These are phyloP conservation scores for Neuroterus valhalla DNA, from an alignment of 1,140 invertebrate genomes.

Conservation along the genomic window DNA sequence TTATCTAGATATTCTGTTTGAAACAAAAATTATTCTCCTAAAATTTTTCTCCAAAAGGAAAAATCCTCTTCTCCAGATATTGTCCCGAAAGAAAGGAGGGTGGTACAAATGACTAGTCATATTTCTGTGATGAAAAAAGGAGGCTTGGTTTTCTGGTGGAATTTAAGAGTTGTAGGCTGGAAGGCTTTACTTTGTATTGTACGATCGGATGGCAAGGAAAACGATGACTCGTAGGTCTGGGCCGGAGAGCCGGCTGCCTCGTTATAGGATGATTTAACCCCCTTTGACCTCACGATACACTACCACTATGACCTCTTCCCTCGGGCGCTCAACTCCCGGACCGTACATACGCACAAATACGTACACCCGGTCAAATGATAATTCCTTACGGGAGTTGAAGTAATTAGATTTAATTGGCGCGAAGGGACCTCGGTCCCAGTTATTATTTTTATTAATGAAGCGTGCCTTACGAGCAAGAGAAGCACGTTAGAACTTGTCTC, in stretches of 20 bases:
- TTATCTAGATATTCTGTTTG: too few species aligned
- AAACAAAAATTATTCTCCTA: not conserved
- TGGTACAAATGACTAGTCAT: not conserved
- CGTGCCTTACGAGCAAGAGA: not conserved
- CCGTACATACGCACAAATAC: conserved; percentile 19
- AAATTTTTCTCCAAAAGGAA: not conserved
- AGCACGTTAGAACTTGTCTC: not conserved
- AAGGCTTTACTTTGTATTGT: too few species aligned
- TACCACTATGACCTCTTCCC: conserved; percentile 47
- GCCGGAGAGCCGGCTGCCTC: conserved; percentile 48
- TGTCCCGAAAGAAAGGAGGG: not conserved
- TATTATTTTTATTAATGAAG: conserved; percentile 56
- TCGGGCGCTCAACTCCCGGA: conserved; percentile 41
- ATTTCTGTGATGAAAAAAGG: not conserved
- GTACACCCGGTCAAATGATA: conserved; percentile 61
- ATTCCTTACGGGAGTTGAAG: conserved; percentile 69
- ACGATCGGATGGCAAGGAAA: conserved; percentile 36
- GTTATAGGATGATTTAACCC: conserved; percentile 69
- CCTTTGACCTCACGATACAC: conserved; percentile 61
- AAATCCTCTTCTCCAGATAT: not conserved
- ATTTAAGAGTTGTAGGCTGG: not conserved
- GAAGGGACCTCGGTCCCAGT: conserved; percentile 50
- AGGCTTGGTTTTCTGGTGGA: not conserved
- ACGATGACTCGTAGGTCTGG: conserved; percentile 53
- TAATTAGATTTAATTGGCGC: conserved; percentile 72